A percentile compares a stretch with the other conserved stretches of the same genome.
Conservation (phyloP, 2,113 vertebrate genomes). For the Delphinus delphis region DNA sequence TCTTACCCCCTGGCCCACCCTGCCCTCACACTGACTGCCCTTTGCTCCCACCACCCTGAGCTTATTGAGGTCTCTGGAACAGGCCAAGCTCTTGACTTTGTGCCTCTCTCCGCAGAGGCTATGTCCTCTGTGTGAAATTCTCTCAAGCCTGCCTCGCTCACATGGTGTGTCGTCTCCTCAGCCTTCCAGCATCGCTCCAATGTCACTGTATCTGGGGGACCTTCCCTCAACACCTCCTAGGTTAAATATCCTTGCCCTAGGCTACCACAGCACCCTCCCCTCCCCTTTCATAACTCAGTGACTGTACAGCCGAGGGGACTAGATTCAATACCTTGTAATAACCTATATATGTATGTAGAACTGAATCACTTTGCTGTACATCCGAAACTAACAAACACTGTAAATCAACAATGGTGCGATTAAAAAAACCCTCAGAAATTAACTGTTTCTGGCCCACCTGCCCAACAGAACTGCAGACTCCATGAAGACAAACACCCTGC, state of each 20-base stretch:
- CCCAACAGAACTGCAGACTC: neutral
- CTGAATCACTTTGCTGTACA: neutral
- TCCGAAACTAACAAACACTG: neutral
- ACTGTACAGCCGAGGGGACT: neutral
- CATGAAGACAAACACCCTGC: neutral
- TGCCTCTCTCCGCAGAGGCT: neutral
- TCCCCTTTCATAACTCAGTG: neutral
- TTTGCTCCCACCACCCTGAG: neutral
- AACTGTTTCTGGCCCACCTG: neutral
- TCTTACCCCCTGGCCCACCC: too few relatives aligned
- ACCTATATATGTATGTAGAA: neutral
- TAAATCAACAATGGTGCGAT: neutral
- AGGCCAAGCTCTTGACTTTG: neutral
- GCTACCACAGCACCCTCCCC: neutral
- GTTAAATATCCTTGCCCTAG: neutral
- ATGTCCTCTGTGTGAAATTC: neutral
- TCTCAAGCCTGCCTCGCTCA: neutral
- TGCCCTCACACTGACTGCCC: neutral
- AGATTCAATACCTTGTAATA: neutral
- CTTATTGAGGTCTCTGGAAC: neutral
- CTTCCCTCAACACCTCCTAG: neutral
- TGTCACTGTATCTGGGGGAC: neutral
- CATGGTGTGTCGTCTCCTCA: fast-evolving
- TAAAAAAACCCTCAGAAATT: neutral
- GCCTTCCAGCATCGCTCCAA: neutral